Base-by-base conservation (phyloP, 2,797 vertebrate species). In the Semaprochilodus insignis region DNA sequence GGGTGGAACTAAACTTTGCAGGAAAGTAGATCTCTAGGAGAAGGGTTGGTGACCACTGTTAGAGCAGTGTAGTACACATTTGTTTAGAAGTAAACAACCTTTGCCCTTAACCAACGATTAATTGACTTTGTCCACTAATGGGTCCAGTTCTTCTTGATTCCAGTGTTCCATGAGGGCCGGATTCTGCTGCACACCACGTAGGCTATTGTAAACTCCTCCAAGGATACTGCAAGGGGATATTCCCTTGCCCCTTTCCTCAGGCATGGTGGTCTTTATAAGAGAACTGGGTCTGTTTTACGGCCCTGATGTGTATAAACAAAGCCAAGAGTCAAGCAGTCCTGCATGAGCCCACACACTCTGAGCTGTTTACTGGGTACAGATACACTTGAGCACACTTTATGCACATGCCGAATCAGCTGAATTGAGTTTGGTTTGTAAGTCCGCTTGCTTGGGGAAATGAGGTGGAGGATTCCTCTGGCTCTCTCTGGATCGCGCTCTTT, bases 371-470 rank as follows among this genome's bases (percentile, higher is more conserved):
- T 70, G 72, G 40, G 19, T 62, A 23, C 40, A 60, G 0, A 73
- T 60, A 25, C 44, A 44, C n/a, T 23, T 10, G 23, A 8, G 19
- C 57, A 48, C 57, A 62, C 36, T 62, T 62, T 57, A 62, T 27
- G 57, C 74, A 31, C 15, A 74, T 16, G 60, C 48, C 23, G 27
- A 69, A 78, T 66, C 76, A 44, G 23, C 44, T 25, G 40, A 77
- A 77, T 55, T 66, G 17, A 55, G 40, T 40, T n/a, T 63, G 57
- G 59, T 82, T 77, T 51, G 40, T 62, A 62, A 82, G 72, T 60
- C 63, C 36, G 19, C 16, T 3, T 3, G 62, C 17, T 51, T 71
- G 31, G 44, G 71, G 27, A 74, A 81, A 65, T 65, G 48, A 23
- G 15, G 59, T 54, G 16, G 44, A 40, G 4, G 19, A 51, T 44